Conservation (phyloP, 2,113 vertebrate species). For the Sapajus apella region DNA sequence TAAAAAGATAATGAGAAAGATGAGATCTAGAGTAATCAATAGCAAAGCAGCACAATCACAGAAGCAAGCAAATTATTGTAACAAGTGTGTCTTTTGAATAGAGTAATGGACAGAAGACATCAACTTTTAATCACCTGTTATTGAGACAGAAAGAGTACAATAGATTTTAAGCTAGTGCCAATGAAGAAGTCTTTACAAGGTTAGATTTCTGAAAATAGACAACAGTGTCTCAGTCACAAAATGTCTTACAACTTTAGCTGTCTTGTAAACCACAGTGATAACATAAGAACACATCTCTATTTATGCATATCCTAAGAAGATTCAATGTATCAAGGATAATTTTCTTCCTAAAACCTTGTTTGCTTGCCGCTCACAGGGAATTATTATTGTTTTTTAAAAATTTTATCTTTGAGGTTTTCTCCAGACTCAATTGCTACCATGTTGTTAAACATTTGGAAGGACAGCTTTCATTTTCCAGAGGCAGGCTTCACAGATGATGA, state of each 20-base stretch:
- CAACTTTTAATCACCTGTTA: not conserved
- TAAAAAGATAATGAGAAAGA: not conserved
- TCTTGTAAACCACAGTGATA: not conserved
- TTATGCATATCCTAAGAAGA: not conserved
- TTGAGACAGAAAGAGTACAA: not conserved
- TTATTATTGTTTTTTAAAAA: not conserved
- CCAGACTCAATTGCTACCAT: not conserved
- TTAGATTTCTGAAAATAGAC: not conserved
- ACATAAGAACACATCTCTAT: not conserved
- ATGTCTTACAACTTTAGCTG: not conserved
- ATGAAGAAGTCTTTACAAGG: not conserved
- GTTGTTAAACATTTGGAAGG: not conserved
- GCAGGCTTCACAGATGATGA: not conserved
- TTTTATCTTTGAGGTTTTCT: not conserved
- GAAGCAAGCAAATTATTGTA: not conserved
- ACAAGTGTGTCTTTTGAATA: not conserved
- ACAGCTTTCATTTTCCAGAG: not conserved
- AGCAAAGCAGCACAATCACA: not conserved
- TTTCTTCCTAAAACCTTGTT: conserved; percentile 33
- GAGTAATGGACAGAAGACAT: not conserved
- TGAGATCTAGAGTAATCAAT: not conserved
- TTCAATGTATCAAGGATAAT: conserved; percentile 31
- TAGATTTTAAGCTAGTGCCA: not conserved
- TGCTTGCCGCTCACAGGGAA: not conserved
- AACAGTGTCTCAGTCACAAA: not conserved